Evolutionary conservation across 2,113 vertebrate genomes (phyloP), one percentile per base, ranked within the genome.

Genomic region (Xiphorhynchus elegans): DNA sequence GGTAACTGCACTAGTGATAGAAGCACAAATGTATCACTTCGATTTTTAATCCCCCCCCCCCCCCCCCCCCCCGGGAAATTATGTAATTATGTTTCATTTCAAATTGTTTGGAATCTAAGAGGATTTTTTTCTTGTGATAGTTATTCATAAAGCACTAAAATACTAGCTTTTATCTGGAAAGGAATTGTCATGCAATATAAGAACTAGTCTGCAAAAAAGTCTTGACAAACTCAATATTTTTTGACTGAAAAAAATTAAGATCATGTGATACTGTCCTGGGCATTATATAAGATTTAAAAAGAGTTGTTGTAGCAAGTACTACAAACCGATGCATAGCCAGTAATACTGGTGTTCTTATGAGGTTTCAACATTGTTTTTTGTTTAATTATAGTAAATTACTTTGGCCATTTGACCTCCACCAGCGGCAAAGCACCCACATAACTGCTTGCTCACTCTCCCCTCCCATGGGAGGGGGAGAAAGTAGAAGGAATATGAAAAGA

Each of bases 201-300:
- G 96, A 97, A 96, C 94, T 98, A 95, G 96, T 96, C 91, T 87
- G 95, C 94, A 96, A 97, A 94, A 47, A 95, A 98, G 97, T 98
- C 98, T 98, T 98, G 96, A 98, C 96, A 98, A 96, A 89, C 78
- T 95, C 29, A 79, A 77, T 96, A 93, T 73, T 96, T 96, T 96
- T 95, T 90, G 90, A 77, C 93, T 95, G 67, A 97, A 97, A 97
- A 98, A 98, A 98, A 97, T 97, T 97, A 98, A 98, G 98, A 98
- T 98, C 96, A 95, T 46, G 80, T 90, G 96, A 95, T 96, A 97
- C 87, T 96, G 55, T 92, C 67, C 67, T 93, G 58, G 53, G 47
- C 93, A 93, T 66, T 87, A 66, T 66, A 64, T 85, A 92, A 90
- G 35, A 87, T 96, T 97, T 88, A 26, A 94, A 94, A 94, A 90